phyloP scores from a whole-genome alignment of 2,113 vertebrate species.

The Oreotragus oreotragus region DNA sequence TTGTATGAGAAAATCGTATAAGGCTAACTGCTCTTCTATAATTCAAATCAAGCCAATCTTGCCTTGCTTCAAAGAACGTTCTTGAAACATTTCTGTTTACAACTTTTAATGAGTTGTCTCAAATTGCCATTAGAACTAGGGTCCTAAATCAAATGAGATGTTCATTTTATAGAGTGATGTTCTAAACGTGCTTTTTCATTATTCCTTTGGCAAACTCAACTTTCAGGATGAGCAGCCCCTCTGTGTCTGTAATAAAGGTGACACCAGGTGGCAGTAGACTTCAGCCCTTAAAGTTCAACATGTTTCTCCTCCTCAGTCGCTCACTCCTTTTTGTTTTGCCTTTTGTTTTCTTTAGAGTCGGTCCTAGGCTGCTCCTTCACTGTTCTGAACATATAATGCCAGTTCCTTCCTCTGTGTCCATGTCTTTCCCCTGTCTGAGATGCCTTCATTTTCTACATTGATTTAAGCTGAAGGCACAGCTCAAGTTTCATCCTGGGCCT shows the following conservation, averaged over 20 bases:
- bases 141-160: constrained; percentile 2
- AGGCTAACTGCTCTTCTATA: constrained; percentile 33
- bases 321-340: neutral
- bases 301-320: neutral
- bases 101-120: constrained; percentile 26
- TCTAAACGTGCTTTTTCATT: neutral
- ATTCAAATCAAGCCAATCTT: constrained; percentile 56
- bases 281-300: neutral
- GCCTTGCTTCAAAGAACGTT: constrained; percentile 44
- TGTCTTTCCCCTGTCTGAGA: neutral
- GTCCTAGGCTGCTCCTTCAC: neutral
- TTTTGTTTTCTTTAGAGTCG: neutral
- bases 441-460: neutral
- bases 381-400: neutral
- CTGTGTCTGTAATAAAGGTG: constrained; percentile 16
- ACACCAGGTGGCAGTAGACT: constrained; percentile 44
- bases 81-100: constrained; percentile 54
- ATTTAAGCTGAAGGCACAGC: neutral
- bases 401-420: neutral
- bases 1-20: constrained; percentile 60
- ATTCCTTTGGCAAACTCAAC: neutral
- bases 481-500: neutral
- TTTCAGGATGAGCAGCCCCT: neutral
- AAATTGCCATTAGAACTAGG: neutral
- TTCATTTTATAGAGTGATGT: constrained; percentile 10